Conservation (phyloP, 2,113 vertebrate genomes). For the Amazona guildingii region DNA sequence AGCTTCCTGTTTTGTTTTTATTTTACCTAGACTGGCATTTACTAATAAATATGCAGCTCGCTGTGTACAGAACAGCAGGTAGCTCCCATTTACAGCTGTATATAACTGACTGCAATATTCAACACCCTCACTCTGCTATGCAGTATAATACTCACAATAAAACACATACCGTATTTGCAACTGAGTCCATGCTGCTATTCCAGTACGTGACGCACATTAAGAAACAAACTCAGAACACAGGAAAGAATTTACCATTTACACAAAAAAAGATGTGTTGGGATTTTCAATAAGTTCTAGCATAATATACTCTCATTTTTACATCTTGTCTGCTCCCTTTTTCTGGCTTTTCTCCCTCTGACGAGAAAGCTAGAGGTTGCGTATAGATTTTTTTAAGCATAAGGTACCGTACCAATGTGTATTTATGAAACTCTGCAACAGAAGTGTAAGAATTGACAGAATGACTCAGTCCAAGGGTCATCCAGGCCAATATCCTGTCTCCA, state of each 20-base stretch:
- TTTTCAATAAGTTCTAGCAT: conserved; percentile 50
- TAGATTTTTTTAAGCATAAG: conserved; percentile 1
- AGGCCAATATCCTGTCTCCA: conserved; percentile 2
- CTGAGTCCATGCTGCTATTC: conserved; percentile 21
- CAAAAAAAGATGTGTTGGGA: conserved; percentile 34
- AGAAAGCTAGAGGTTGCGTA: not conserved
- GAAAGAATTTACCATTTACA: conserved; percentile 52
- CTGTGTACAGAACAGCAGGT: conserved; percentile 49
- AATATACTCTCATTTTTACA: conserved; percentile 43
- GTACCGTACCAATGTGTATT: not conserved
- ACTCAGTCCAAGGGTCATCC: not conserved
- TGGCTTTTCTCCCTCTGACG: conserved; percentile 25
- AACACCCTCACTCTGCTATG: conserved; percentile 43
- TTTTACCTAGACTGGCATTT: conserved; percentile 40
- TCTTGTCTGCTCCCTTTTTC: conserved; percentile 7
- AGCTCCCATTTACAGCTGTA: conserved; percentile 56
- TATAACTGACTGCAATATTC: conserved; percentile 55
- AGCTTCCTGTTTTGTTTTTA: conserved; percentile 46
- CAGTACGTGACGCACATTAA: conserved; percentile 46
- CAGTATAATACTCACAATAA: conserved; percentile 59
- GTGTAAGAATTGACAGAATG: not conserved
- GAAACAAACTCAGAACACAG: conserved; percentile 30
- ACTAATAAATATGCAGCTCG: conserved; percentile 48
- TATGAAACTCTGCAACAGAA: conserved; percentile 34
- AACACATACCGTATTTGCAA: conserved; percentile 50